phyloP scores from a whole-genome alignment of 2,888 invertebrate genomes.

The Meteorus cinctellus region DNA sequence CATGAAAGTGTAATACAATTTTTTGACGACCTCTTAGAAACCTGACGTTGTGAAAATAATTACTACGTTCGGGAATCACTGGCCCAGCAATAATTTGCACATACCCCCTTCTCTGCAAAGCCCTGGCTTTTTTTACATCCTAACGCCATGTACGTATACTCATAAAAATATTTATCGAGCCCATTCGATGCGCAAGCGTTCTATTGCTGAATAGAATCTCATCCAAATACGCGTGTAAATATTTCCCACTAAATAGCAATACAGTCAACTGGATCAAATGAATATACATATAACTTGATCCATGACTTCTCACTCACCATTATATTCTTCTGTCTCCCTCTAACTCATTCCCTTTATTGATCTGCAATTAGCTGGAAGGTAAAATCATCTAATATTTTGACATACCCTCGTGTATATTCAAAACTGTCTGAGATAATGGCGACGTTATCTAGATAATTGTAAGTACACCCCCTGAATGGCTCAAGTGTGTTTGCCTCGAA shows the following conservation, averaged over 20 bases:
- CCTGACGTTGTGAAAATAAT: neutral
- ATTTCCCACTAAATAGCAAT: neutral
- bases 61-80: neutral
- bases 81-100: constrained; percentile 31
- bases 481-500: neutral
- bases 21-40: too few relatives aligned
- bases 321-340: too few relatives aligned
- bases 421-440: neutral
- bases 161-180: constrained; percentile 36
- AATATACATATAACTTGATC: constrained; percentile 2
- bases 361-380: constrained; percentile 35
- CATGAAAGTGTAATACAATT: too few relatives aligned
- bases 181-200: constrained; percentile 35
- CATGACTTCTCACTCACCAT: neutral
- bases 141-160: neutral
- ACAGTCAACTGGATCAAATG: neutral
- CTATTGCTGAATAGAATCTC: neutral
- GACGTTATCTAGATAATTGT: constrained; percentile 18
- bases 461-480: neutral
- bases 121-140: too few relatives aligned
- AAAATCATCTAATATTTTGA: constrained; percentile 14
- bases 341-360: constrained; percentile 17
- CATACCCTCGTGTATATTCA: too few relatives aligned
- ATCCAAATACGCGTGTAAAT: neutral
- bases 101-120: neutral